Conservation (phyloP, 1,140 invertebrate species). For the Drosophila malerkotliana region DNA sequence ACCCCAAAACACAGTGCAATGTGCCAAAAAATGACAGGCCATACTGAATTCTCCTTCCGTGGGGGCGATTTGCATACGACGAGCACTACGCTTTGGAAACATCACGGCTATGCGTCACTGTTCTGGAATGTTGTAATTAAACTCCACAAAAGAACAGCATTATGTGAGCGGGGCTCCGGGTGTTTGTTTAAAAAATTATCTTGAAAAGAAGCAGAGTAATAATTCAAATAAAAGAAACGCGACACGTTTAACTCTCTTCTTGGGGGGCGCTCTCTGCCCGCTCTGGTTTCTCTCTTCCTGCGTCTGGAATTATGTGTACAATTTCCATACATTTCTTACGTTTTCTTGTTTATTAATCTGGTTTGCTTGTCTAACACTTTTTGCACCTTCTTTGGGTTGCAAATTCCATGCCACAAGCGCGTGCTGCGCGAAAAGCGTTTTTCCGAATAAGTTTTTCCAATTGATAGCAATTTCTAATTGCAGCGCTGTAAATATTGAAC, state of each 20-base stretch:
- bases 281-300: slow-evolving; percentile 10
- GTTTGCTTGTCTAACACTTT: slow-evolving; percentile 23
- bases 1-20: slow-evolving; percentile 60
- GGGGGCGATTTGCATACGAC: slow-evolving; percentile 1
- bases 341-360: slow-evolving; percentile 50
- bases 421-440: slow-evolving; percentile 14
- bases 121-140: slow-evolving; percentile 15
- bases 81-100: slow-evolving; percentile 5
- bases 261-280: slow-evolving; percentile 27
- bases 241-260: slow-evolving; percentile 53
- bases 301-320: slow-evolving; percentile 11
- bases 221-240: slow-evolving; percentile 18
- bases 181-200: slow-evolving; percentile 46
- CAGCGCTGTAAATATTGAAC: slow-evolving; percentile 49
- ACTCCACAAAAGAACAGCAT: slow-evolving; percentile 22
- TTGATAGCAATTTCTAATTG: slow-evolving; percentile 57
- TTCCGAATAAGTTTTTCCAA: slow-evolving; percentile 49
- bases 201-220: slow-evolving; percentile 19
- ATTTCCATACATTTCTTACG: slow-evolving; percentile 50
- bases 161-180: neutral
- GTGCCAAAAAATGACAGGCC: slow-evolving; percentile 40
- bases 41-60: neutral
- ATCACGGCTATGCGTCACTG: slow-evolving; percentile 40
- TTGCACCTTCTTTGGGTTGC: slow-evolving; percentile 8
- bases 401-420: slow-evolving; percentile 29